These are phyloP conservation scores for Dendrolimus punctatus DNA, from an alignment of 1,140 invertebrate species.

Conservation along the genomic window DNA sequence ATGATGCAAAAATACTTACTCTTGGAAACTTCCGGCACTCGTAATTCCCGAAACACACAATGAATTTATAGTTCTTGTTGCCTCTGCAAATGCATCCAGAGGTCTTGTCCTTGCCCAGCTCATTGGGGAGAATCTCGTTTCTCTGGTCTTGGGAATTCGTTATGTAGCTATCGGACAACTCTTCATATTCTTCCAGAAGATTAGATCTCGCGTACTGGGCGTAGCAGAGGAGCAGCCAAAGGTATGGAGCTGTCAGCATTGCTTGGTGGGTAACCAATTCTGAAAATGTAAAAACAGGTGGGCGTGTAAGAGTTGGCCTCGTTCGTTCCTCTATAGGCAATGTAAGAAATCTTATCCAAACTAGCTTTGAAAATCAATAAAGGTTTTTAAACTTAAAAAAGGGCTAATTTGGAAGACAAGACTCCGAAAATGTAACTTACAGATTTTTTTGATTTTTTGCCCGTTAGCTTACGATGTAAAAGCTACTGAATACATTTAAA, in stretches of 20 bases:
- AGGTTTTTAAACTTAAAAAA: no score
- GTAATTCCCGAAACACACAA: constrained; percentile 61
- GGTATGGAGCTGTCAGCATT: constrained; percentile 34
- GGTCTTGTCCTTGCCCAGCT: constrained; percentile 31
- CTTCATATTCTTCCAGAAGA: constrained; percentile 45
- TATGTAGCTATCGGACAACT: constrained; percentile 17
- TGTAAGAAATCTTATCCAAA: no score
- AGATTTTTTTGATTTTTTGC: no score
- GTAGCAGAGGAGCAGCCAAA: constrained; percentile 53
- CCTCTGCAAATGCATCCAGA: constrained; percentile 55
- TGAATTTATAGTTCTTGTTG: constrained; percentile 22
- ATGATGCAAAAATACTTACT: constrained; percentile 20
- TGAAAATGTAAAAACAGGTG: not conserved
- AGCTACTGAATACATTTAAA: no score
- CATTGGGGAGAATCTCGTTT: constrained; percentile 30
- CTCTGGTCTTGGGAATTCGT: constrained; percentile 35
- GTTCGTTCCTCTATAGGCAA: not conserved
- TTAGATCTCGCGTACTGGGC: constrained; percentile 32
- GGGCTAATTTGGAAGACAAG: no score
- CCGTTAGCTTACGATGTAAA: no score
- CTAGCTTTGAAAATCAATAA: no score
- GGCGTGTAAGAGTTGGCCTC: not conserved
- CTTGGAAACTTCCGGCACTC: constrained; percentile 50
- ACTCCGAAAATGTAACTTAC: no score
- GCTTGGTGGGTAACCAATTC: constrained; percentile 9